Base-by-base conservation (phyloP, 2,888 invertebrate species). In the Drosophila imparisetae region DNA sequence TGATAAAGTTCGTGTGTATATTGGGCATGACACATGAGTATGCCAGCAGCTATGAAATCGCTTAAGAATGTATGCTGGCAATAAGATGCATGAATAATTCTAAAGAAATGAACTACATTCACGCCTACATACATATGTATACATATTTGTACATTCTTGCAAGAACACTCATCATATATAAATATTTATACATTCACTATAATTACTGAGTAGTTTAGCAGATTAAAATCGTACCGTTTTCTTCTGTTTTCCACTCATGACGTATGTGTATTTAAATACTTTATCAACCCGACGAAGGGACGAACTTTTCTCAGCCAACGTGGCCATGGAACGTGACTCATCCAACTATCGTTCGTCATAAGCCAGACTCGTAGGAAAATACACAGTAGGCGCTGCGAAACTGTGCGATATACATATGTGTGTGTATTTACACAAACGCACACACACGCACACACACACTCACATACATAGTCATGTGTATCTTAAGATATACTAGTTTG, bases 311-410 rank as follows among this genome's bases (percentile, higher is more conserved):
- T 15, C 11, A 30, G 57, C 42, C 36, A 64, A 70, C 64, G 58
- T 70, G 65, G 49, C 59, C 49, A 18, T 21, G 2, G n/a, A 21
- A 6, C 10, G n/a, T 69, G 68, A 69, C 27, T 67, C 68, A 65
- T 38, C 24, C 15, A 8, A 6, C 36, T 7, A 36, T 24, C 45
- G 8, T 24, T 27, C 30, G 24, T 30, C 42, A 21, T 15, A 68
- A 68, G 27, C 30, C 54, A 42, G 49, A 59, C 61, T 36, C 29
- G 8, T 32, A 18, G 24, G 34, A 7, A 48, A 57, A 29, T 36
- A 29, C 8, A 18, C n/a, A 13, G 18, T 34, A 34, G 18, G 34
- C 34, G 45, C 29, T 21, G 57, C 6, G 24, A 55, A 55, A 55
- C 5, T 18, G 11, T 38, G n/a, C 38, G 2, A 21, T 15, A n/a